phyloP scores from a whole-genome alignment of 2,888 invertebrate species.

The Coremacera marginata region DNA sequence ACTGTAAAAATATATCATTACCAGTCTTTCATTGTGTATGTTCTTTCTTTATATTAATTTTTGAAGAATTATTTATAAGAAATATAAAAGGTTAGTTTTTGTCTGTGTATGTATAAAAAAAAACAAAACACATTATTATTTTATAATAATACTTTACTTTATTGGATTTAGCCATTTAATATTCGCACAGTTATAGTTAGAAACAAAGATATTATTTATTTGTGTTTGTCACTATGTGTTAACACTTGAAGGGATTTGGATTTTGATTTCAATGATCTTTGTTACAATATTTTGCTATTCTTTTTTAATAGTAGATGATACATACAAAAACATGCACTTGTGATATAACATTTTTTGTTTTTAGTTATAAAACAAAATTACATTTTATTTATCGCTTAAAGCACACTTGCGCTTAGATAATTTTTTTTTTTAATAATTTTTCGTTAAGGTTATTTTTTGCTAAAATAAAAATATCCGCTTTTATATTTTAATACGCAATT shows the following conservation, averaged over 20 bases:
- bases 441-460: neutral
- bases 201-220: neutral
- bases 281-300: conserved; percentile 18
- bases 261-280: neutral
- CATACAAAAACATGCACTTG: neutral
- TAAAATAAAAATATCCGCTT: neutral
- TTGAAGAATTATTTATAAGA: too few relatives aligned
- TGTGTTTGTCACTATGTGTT: conserved; percentile 9
- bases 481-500: neutral
- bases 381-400: neutral
- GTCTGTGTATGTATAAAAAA: too few relatives aligned
- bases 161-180: neutral
- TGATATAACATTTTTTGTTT: conserved; percentile 3
- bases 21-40: too few relatives aligned
- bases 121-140: neutral
- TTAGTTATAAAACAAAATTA: conserved; percentile 20
- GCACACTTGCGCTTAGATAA: neutral
- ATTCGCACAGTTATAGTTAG: conserved; percentile 1
- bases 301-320: conserved; percentile 3
- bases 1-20: too few relatives aligned
- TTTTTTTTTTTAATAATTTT: neutral
- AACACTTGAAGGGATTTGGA: neutral
- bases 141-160: neutral
- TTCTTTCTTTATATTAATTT: too few relatives aligned
- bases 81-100: too few relatives aligned